phyloP scores from a whole-genome alignment of 2,888 invertebrate genomes.

The Sphecodes monilicornis region DNA sequence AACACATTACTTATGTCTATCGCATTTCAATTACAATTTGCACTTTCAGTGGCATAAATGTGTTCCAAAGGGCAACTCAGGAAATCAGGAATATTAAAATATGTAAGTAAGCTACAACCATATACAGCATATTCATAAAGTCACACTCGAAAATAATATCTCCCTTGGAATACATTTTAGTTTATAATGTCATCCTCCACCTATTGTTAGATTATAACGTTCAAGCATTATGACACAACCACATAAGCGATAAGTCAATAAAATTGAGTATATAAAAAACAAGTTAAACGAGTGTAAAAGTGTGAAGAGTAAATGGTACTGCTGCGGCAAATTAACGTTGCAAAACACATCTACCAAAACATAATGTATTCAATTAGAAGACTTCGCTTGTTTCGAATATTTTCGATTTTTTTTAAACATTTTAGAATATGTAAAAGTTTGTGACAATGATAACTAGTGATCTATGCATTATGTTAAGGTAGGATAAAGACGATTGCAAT shows the following conservation, averaged over 20 bases:
- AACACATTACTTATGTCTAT: constrained; percentile 54
- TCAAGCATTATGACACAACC: constrained; percentile 77
- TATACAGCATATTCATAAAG: background rate
- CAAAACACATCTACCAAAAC: constrained; percentile 57
- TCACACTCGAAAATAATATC: background rate
- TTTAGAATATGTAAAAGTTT: background rate
- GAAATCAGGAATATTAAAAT: background rate
- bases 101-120: background rate
- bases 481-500: constrained; percentile 60
- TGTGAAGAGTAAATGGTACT: constrained; percentile 55
- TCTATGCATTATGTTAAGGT: constrained; percentile 59
- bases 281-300: constrained; percentile 58
- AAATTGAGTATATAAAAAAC: constrained; percentile 63
- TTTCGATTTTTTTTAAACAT: background rate
- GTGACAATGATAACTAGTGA: background rate
- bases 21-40: constrained; percentile 49
- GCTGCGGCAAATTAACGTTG: constrained; percentile 56
- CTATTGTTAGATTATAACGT: constrained; percentile 78
- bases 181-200: constrained; percentile 74
- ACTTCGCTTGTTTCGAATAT: background rate
- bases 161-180: constrained; percentile 64
- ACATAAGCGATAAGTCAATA: constrained; percentile 71
- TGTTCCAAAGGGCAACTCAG: constrained; percentile 57
- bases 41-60: constrained; percentile 65
- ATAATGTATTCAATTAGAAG: constrained; percentile 45